Percentiles rank a stretch among this genome's conserved stretches.
phyloP scores from a whole-genome alignment of 2,888 invertebrate species.

The Lumbricus terrestris region DNA sequence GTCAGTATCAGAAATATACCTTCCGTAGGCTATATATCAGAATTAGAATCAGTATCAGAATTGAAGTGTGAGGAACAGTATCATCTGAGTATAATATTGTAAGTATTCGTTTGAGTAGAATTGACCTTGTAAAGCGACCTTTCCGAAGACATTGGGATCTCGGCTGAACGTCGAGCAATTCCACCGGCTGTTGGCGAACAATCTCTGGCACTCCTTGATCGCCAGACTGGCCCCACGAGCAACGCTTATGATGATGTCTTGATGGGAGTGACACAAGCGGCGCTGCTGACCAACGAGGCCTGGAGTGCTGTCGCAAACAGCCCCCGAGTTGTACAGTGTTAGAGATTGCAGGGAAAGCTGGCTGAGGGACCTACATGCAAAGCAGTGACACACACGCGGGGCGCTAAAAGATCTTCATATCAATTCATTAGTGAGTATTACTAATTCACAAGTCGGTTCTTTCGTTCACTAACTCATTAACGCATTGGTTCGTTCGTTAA shows the following conservation, averaged over 20 bases:
- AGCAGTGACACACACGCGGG: not conserved
- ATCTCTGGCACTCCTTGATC: slow-evolving; percentile 58
- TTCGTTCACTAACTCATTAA: not conserved
- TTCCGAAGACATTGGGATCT: slow-evolving; percentile 59
- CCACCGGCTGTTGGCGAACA: slow-evolving; percentile 58
- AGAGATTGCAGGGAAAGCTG: slow-evolving; percentile 37
- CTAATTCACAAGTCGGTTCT: not conserved
- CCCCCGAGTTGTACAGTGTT: slow-evolving; percentile 23
- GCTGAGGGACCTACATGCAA: slow-evolving; percentile 34
- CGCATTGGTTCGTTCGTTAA: not conserved
- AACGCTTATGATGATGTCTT: slow-evolving; percentile 57
- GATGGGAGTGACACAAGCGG: slow-evolving; percentile 50
- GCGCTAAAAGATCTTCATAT: not conserved
- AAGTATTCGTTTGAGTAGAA: not conserved
- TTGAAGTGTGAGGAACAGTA: not conserved
- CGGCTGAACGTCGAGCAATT: slow-evolving; percentile 55
- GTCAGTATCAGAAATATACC: not conserved
- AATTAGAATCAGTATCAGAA: not conserved
- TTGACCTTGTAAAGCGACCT: slow-evolving; percentile 58
- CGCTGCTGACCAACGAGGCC: slow-evolving; percentile 58
- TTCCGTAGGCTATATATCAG: not conserved
- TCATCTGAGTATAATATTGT: not conserved
- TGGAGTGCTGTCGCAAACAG: slow-evolving; percentile 54
- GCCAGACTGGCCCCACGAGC: slow-evolving; percentile 56
- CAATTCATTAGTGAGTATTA: not conserved